Conservation (phyloP, 2,113 vertebrate species). For the Osmerus mordax region DNA sequence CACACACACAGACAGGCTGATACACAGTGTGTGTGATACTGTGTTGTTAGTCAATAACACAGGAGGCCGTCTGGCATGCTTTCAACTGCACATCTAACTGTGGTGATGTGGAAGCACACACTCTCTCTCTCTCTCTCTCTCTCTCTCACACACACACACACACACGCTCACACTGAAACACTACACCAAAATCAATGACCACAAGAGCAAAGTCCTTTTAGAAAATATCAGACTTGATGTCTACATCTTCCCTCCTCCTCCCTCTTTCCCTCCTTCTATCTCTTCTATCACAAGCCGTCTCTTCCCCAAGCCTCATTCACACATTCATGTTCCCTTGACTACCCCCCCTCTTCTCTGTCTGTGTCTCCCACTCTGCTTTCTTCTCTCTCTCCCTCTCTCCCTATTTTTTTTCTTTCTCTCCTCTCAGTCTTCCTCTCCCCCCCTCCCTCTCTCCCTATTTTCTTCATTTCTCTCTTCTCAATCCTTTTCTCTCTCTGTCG, state of each 20-base stretch:
- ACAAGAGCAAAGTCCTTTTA: background rate
- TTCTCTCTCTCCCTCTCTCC: background rate
- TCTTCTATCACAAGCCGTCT: background rate
- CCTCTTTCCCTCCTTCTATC: background rate
- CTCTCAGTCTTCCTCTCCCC: background rate
- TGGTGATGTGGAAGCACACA: background rate
- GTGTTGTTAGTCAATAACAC: no score
- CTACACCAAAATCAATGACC: background rate
- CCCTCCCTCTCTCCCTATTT: slow-evolving; percentile 1
- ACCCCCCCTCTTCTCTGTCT: background rate
- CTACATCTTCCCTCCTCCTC: background rate
- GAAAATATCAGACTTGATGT: background rate
- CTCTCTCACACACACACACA: background rate
- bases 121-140: background rate
- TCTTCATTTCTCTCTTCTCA: background rate
- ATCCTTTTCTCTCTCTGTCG: background rate
- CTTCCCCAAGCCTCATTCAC: background rate
- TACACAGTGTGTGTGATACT: no score
- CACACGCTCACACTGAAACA: slow-evolving; percentile 3
- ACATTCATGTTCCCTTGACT: background rate
- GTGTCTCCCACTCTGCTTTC: background rate
- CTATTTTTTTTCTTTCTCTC: background rate
- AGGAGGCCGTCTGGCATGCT: no score
- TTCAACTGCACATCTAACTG: background rate
- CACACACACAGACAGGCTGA: background rate